Evolutionary conservation across 2,888 invertebrate species (phyloP).

Genomic region (Agrochola litura): DNA sequence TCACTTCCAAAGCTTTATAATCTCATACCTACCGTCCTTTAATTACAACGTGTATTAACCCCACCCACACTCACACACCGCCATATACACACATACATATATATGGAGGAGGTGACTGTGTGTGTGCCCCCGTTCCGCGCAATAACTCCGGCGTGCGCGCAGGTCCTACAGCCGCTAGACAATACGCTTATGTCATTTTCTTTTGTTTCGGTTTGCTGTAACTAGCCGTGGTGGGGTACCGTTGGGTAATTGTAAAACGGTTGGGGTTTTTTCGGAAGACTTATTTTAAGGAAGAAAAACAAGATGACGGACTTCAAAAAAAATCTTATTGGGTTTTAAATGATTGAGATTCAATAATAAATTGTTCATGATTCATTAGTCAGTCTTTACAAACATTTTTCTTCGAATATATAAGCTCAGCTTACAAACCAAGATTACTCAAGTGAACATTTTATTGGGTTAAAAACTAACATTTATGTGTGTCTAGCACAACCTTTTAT

Average conservation of each 20-base stretch:
- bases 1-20: not conserved
- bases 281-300: too few relatives aligned
- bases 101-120: slow-evolving; percentile 25
- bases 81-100: slow-evolving; percentile 30
- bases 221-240: slow-evolving; percentile 60
- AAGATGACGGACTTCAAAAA: too few relatives aligned
- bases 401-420: too few relatives aligned
- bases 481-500: too few relatives aligned
- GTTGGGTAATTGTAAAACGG: slow-evolving; percentile 45
- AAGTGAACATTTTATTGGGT: too few relatives aligned
- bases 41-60: slow-evolving; percentile 61
- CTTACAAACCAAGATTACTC: too few relatives aligned
- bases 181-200: slow-evolving; percentile 79
- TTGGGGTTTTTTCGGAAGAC: not conserved
- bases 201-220: slow-evolving; percentile 68
- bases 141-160: slow-evolving; percentile 72
- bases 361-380: too few relatives aligned
- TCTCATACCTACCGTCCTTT: slow-evolving; percentile 44
- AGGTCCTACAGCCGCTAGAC: slow-evolving; percentile 65
- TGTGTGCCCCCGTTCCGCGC: slow-evolving; percentile 66
- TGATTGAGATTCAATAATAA: too few relatives aligned
- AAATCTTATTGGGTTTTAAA: too few relatives aligned
- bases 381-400: too few relatives aligned
- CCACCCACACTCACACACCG: slow-evolving; percentile 56
- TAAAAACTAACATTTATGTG: too few relatives aligned